These are phyloP conservation scores for Rhombomys opimus DNA, from an alignment of 2,113 vertebrate species.

Conservation along the genomic window DNA sequence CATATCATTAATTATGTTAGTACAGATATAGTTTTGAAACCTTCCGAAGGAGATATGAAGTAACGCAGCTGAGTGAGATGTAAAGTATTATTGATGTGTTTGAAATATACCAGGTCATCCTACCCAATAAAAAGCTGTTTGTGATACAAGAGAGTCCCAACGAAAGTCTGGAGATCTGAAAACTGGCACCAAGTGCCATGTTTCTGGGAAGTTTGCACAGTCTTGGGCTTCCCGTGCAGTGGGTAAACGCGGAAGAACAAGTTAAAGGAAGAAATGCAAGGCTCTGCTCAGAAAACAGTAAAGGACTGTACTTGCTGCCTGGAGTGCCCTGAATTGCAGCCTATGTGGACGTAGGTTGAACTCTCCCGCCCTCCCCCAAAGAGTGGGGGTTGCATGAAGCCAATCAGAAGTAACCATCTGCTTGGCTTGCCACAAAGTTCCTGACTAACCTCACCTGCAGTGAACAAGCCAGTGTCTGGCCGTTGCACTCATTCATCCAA, in stretches of 20 bases:
- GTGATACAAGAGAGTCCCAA: background rate
- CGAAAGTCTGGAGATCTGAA: background rate
- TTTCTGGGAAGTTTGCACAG: background rate
- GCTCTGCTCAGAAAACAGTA: background rate
- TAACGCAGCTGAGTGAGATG: constrained; percentile 34
- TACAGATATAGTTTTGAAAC: background rate
- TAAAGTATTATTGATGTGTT: background rate
- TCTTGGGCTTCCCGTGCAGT: background rate
- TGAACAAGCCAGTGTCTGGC: background rate
- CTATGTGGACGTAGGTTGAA: background rate
- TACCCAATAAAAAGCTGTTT: background rate
- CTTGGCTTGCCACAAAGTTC: background rate
- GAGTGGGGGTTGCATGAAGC: background rate
- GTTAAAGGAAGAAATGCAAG: constrained; percentile 23
- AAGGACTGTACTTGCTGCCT: background rate
- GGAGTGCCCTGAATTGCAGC: no score
- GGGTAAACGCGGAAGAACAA: background rate
- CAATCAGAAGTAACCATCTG: background rate
- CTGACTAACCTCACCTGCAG: background rate
- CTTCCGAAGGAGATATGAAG: background rate
- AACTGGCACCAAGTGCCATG: background rate
- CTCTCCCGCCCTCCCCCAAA: background rate
- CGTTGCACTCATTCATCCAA: background rate
- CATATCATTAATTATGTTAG: background rate
- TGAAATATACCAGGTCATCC: background rate